Base-by-base conservation (phyloP, 2,888 invertebrate species). In the Bembecia ichneumoniformis region DNA sequence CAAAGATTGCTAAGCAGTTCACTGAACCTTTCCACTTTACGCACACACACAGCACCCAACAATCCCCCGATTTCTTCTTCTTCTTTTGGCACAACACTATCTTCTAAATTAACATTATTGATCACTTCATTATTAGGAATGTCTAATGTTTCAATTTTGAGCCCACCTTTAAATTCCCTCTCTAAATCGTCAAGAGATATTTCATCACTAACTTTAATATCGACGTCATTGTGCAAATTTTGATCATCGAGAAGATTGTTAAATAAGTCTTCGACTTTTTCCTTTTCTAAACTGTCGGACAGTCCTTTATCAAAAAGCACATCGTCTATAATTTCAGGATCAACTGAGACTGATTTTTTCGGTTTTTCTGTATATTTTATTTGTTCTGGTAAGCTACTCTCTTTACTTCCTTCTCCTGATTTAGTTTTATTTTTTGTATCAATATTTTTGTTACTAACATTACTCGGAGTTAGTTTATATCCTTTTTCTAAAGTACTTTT, bases 11-110 rank as follows among this genome's bases (percentile, higher is more conserved):
- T 86, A 54, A 87, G 81, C 71, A 87, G 71, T 69, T 87, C 87
- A 86, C 87, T 87, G 62, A 87, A 87, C 59, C 76, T 77, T 73
- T 84, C 84, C 67, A 87, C 87, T 84, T 81, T 84, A 52, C 81
- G 76, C 58, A 87, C 84, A 82, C 87, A 87, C 70, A 82, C 84
- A 50, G 77, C 86, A 56, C 82, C 83, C 57, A 86, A 67, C 59
- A 83, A 71, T 14, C 80, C 77, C 54, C 74, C 71, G 9, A 74
- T 68, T 56, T 77, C 79, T 51, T 68, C 62, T 55, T 74, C 71
- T 65, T 77, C 77, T 70, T 81, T 80, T 82, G 82, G 82, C 77
- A 80, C 81, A 73, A 73, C 56, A 48, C 75, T 74, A 71, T 71
- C 68, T 63, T 75, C 72, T 70, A 74, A 56, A 55, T 67, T 69